Evolutionary conservation across 2,888 invertebrate species (phyloP), one percentile per base, ranked within the genome.

Genomic region (Eretmocerus hayati): DNA sequence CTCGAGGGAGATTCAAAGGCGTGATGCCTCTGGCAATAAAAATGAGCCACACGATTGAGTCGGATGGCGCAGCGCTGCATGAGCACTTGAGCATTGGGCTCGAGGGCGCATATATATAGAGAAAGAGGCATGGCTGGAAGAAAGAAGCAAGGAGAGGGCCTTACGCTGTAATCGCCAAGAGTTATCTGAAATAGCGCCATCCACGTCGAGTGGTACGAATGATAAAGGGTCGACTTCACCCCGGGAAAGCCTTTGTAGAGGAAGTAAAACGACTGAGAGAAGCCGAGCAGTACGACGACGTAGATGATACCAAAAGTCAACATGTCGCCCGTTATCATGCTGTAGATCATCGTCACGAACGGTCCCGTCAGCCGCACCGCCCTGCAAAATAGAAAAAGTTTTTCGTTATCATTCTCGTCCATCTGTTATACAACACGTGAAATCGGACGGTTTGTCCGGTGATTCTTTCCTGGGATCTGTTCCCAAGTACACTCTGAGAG

Each of bases 241-340:
- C 85, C 86, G 2, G 90, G 88, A 64, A 85, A 88, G 19, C 89
- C 85, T 76, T 91, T 94, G 71, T 94, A 96, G 9, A 99, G 80
- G 69, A 96, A 97, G 74, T 82, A 91, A 75, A 89, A 90, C 32
- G 96, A 90, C 75, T 96, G 95, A 0, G 94, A 92, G 73, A 99
- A 99, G 18, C 94, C 95, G 60, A 94, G 87, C 5, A 97, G 77
- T 30, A 97, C 88, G 61, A 99, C 90, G 58, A 84, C 82, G 72
- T 96, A 97, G 70, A 99, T 99, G 59, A 97, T 94, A 56, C 91
- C 92, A 71, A 99, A 99, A 21, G 96, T 92, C 67, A 96, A 84
- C 90, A 99, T 92, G 75, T 99, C 99, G 38, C 97, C 96, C 0
- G 90, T 90, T 66, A 96, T 91, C 96, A 99, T 99, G 63, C 92